phyloP scores from a whole-genome alignment of 2,113 vertebrate genomes.

The Caloenas nicobarica region DNA sequence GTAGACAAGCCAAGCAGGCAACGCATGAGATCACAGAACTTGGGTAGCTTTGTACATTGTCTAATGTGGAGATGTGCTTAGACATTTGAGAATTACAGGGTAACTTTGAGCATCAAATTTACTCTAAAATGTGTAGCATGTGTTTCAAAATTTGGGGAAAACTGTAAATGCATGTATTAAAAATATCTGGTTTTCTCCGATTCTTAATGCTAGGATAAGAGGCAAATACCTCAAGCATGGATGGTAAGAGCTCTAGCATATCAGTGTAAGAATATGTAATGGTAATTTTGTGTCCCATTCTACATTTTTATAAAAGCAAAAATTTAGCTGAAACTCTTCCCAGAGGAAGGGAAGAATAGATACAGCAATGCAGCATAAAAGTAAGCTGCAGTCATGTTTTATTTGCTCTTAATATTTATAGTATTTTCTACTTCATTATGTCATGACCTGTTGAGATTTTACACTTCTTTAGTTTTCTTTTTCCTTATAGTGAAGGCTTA shows the following conservation, averaged over 20 bases:
- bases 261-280: background rate
- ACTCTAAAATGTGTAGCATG: background rate
- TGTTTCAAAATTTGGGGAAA: background rate
- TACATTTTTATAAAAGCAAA: background rate
- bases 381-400: fast-evolving
- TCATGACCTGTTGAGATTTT: background rate
- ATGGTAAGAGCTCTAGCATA: background rate
- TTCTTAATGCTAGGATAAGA: background rate
- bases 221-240: background rate
- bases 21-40: background rate
- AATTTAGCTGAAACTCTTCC: background rate
- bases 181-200: background rate
- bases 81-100: background rate
- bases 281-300: background rate
- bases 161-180: background rate
- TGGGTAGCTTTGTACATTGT: background rate
- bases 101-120: background rate
- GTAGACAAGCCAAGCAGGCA: background rate
- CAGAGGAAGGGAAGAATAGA: background rate
- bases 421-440: background rate
- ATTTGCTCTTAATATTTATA: background rate
- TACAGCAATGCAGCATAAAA: background rate
- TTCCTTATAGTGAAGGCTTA: background rate
- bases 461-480: background rate
- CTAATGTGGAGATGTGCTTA: background rate